Conservation (phyloP, 2,797 vertebrate species). For the Enteromius afrohamiltoni region DNA sequence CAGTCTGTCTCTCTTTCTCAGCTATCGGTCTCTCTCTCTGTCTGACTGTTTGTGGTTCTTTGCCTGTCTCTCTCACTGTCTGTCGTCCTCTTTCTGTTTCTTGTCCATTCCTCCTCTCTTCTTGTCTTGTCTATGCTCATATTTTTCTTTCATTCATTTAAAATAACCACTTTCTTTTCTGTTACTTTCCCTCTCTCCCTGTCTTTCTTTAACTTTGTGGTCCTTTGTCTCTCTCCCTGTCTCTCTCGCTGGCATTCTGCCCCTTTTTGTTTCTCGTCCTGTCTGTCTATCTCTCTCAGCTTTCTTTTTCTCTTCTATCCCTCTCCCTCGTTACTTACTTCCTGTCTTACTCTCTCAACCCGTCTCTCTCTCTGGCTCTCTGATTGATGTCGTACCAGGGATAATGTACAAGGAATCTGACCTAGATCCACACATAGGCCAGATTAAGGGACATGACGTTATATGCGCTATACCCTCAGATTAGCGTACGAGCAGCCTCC, state of each 20-base stretch:
- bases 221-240: not conserved
- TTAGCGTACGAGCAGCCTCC: conserved; percentile 42
- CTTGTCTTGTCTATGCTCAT: not conserved
- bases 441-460: conserved; percentile 26
- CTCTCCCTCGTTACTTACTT: not conserved
- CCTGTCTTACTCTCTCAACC: conserved; percentile 16
- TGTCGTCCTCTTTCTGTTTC: not conserved
- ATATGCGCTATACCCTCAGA: conserved; percentile 14
- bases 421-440: conserved; percentile 35
- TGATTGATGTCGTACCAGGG: conserved; percentile 19
- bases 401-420: conserved; percentile 35
- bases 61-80: not conserved
- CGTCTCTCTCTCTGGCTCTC: conserved; percentile 18
- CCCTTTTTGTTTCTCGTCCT: not conserved
- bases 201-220: not conserved
- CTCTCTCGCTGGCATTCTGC: not conserved
- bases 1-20: not conserved
- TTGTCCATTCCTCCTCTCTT: not conserved
- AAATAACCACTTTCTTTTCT: not conserved
- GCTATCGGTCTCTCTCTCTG: too few relatives aligned
- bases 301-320: not conserved
- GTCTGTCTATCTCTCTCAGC: not conserved
- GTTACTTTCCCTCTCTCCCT: not conserved
- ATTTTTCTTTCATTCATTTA: not conserved
- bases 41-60: not conserved